Base-by-base conservation (phyloP, 2,113 vertebrate species). In the Aythya baeri region DNA sequence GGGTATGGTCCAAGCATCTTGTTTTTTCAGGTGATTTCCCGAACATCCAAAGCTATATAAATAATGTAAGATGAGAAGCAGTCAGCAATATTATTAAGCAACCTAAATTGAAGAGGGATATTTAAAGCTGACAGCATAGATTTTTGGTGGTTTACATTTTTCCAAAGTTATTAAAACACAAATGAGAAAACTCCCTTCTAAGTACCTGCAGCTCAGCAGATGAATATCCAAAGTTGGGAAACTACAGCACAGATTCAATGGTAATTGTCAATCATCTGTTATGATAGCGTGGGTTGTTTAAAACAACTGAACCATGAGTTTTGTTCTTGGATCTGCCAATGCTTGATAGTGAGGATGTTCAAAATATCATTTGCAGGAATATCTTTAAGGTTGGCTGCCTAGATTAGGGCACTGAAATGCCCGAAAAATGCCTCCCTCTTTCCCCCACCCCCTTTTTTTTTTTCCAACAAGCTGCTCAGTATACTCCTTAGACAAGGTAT, bases 1-100 rank as follows among this genome's bases (percentile, higher is more conserved):
- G 34, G 36, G 25, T 59, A 1, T 20, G 81, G 32, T 81, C 72
- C 68, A 95, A 86, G 21, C 4, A 17, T n/a, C n/a, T 85, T 89
- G 36, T 89, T 94, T 94, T 89, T 93, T 70, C 79, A 94, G 63
- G 46, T 93, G 79, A 93, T 36, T 49, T 20, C 5, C 13, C 46
- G 73, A 90, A 74, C 5, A 32, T 67, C 76, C 73, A 63, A 73
- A 68, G 5, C 50, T 77, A 46, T 65, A 70, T 73, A 86, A 89
- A 65, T 46, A 79, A 62, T 18, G n/a, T 55, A 65, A 71, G 26
- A 70, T 5, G 15, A 93, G 41, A 94, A 80, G 34, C 0, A 0
- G 49, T 27, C 70, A 78, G 20, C 9, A 81, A 36, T 57, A 91
- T 36, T 57, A 91, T 36, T 79, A 88, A 61, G 5, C 22, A 80